These are phyloP conservation scores for Myocastor coypus DNA, from an alignment of 2,113 vertebrate species.

Conservation along the genomic window DNA sequence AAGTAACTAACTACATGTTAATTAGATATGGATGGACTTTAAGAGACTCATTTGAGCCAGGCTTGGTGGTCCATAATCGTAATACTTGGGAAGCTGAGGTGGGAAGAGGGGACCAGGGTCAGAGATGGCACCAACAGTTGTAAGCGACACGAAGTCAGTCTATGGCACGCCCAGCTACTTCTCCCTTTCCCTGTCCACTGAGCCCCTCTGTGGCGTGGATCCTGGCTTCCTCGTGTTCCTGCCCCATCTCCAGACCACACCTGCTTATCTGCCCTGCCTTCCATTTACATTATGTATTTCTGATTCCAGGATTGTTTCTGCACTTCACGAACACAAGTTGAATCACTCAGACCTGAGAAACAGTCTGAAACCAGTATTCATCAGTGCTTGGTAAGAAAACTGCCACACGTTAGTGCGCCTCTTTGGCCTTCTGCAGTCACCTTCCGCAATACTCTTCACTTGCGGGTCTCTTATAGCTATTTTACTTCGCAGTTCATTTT, in stretches of 20 bases:
- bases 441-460: background rate
- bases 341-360: constrained; percentile 93
- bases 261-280: background rate
- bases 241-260: background rate
- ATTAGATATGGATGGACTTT: background rate
- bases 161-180: background rate
- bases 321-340: constrained; percentile 95
- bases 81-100: background rate
- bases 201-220: background rate
- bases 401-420: background rate
- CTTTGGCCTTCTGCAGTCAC: background rate
- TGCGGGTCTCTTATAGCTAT: background rate
- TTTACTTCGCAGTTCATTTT: background rate
- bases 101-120: background rate
- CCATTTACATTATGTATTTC: constrained; percentile 52
- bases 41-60: constrained; percentile 25
- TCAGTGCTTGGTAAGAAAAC: constrained; percentile 92
- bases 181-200: background rate
- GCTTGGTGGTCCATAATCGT: background rate
- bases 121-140: background rate
- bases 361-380: constrained; percentile 91
- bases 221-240: background rate
- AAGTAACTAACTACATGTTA: constrained; percentile 39
- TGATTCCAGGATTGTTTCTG: constrained; percentile 96
- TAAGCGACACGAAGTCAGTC: background rate